Evolutionary conservation across 2,888 invertebrate species (phyloP), one percentile per base, ranked within the genome.

Genomic region (Lasiommata megera): DNA sequence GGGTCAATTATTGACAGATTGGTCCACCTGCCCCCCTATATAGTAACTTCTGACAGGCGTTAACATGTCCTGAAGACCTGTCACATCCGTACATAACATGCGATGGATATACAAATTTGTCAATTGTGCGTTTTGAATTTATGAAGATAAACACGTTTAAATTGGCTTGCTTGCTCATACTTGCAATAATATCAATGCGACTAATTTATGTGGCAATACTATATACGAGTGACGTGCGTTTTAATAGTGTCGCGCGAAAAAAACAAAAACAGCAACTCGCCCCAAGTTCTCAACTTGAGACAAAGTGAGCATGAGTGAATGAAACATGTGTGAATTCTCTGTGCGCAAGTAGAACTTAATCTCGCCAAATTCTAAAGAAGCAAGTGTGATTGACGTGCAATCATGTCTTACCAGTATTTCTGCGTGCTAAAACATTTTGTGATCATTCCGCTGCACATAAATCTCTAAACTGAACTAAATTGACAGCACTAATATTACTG

Each of bases 241-340:
- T 34, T 34, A 34, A 23, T 8, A 18, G 7, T 12, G 47, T 47
- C 37, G 37, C 28, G 37, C 50, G 50, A 23, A 36, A 36, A 31
- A 14, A 29, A 1, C n/a, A 43, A 3, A 28, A 34, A 47, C 23
- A 36, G 37, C 37, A 50, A 14, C 37, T 50, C 5, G 23, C 37
- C 48, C 48, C 48, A 50, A 50, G 23, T 23, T 18, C n/a, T 34
- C 9, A 34, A 43, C 18, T 5, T 40, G 23, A 28, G 28, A 44
- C 14, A 29, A 28, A 9, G 34, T 44, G 14, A 29, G 3, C 12
- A 28, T 3, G 34, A 34, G 1, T 6, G 9, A 31, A 31, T 6
- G 3, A 31, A 6, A 18, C 7, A 9, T 29, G 44, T 41, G 40
- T 44, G 3, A 7, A 28, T 44, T 28, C 9, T 28, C 28, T 1